Evolutionary conservation across 2,888 invertebrate genomes (phyloP).

Genomic region (Drosophila rubida): DNA sequence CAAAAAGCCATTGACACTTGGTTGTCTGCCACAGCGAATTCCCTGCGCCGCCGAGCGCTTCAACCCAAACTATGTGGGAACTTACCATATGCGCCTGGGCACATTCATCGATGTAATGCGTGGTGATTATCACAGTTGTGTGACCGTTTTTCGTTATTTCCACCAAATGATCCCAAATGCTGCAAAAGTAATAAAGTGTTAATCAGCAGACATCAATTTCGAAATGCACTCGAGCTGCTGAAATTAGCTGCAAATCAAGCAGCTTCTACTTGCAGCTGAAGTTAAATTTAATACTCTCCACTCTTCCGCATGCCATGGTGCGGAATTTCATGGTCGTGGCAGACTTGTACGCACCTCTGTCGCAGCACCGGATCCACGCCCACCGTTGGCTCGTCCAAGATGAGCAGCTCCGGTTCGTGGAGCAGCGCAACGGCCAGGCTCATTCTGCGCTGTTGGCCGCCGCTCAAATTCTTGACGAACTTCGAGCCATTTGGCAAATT

Average conservation of each 20-base stretch:
- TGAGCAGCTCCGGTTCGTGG: constrained; percentile 94
- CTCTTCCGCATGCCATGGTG: neutral
- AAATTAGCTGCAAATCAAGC: neutral
- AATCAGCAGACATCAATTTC: constrained; percentile 26
- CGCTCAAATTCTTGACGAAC: constrained; percentile 92
- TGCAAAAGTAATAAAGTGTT: constrained; percentile 78
- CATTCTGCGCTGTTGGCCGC: constrained; percentile 95
- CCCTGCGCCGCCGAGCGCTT: neutral
- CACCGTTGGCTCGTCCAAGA: constrained; percentile 96
- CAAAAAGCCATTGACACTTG: constrained; percentile 73
- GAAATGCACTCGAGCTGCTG: neutral
- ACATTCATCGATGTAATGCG: constrained; percentile 95
- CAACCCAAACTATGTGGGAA: constrained; percentile 59
- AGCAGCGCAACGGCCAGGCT: constrained; percentile 95
- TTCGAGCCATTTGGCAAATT: constrained; percentile 87
- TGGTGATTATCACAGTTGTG: constrained; percentile 93
- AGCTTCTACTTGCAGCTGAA: neutral
- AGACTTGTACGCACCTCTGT: constrained; percentile 87
- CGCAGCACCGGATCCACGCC: constrained; percentile 96
- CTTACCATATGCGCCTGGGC: constrained; percentile 92
- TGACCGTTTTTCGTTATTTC: constrained; percentile 90
- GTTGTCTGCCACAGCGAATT: constrained; percentile 3
- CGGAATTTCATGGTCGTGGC: constrained; percentile 4
- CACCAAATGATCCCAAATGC: constrained; percentile 94
- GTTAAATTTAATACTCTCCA: neutral